Evolutionary conservation across 23 tunicate genomes (phyloP).

Genomic region (Diplosoma virens): DNA sequence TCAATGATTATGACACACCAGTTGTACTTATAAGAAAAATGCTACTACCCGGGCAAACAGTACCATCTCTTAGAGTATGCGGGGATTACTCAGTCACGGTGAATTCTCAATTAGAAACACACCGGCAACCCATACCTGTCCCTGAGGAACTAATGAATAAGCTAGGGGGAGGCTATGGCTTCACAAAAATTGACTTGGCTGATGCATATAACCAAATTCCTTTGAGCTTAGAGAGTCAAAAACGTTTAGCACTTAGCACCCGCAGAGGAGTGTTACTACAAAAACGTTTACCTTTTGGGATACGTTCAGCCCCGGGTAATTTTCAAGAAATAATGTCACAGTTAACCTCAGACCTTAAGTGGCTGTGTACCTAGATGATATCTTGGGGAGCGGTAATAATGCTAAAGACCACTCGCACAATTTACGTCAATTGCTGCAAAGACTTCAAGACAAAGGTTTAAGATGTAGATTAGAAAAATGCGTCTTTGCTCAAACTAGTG

Average conservation of each 20-base stretch:
- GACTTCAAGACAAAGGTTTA: constrained; percentile 26
- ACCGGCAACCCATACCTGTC: constrained; percentile 30
- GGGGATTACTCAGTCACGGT: constrained; percentile 44
- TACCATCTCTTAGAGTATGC: constrained; percentile 7
- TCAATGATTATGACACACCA: constrained; percentile 31
- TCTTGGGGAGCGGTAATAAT: constrained; percentile 25
- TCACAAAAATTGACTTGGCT: constrained; percentile 39
- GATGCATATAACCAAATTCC: constrained; percentile 42
- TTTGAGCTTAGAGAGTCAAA: constrained; percentile 28
- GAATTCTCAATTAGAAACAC: constrained; percentile 24
- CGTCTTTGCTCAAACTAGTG: constrained; percentile 23
- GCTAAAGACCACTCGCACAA: constrained; percentile 28
- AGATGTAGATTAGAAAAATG: constrained; percentile 42
- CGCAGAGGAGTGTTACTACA: constrained; percentile 19
- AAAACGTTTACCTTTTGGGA: constrained; percentile 27
- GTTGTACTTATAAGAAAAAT: constrained; percentile 22
- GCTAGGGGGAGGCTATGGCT: constrained; percentile 36
- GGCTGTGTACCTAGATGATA: constrained; percentile 40
- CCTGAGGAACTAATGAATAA: constrained; percentile 39
- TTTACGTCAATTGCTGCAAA: constrained; percentile 11
- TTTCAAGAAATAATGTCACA: constrained; percentile 33
- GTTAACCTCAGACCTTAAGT: constrained; percentile 20
- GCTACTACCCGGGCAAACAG: constrained; percentile 4
- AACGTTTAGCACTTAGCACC: constrained; percentile 42
- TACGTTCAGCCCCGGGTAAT: constrained; percentile 32